Percentiles rank a stretch among this genome's conserved stretches.
phyloP scores from a whole-genome alignment of 2,797 vertebrate species.

The Sebastes jordani region DNA sequence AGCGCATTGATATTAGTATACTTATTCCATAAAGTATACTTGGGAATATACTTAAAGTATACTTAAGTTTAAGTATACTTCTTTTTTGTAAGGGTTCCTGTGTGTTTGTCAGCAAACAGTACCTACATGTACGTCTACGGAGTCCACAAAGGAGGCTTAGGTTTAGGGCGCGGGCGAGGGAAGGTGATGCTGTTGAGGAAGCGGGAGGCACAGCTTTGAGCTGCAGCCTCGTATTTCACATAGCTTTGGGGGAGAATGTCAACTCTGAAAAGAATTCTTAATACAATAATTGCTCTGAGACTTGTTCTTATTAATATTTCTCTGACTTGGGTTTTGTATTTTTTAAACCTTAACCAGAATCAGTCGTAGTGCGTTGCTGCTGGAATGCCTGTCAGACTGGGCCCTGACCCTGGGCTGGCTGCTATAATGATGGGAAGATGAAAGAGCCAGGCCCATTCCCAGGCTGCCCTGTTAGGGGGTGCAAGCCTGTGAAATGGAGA shows the following conservation, averaged over 20 bases:
- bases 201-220: slow-evolving; percentile 52
- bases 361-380: slow-evolving; percentile 83
- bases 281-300: slow-evolving; percentile 83
- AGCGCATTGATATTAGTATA: too few species aligned
- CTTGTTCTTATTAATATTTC: slow-evolving; percentile 82
- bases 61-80: too few species aligned
- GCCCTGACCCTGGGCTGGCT: slow-evolving; percentile 85
- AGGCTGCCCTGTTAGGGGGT: slow-evolving; percentile 85
- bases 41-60: too few species aligned
- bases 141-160: slow-evolving; percentile 41
- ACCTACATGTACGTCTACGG: slow-evolving; percentile 8
- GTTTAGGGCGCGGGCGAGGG: slow-evolving; percentile 43
- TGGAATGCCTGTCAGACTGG: slow-evolving; percentile 84
- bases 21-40: too few species aligned
- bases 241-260: slow-evolving; percentile 61
- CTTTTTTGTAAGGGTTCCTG: not conserved
- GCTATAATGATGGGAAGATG: slow-evolving; percentile 88
- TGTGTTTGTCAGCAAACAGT: slow-evolving; percentile 46
- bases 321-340: slow-evolving; percentile 69
- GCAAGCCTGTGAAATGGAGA: slow-evolving; percentile 86
- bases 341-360: slow-evolving; percentile 78
- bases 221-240: slow-evolving; percentile 60
- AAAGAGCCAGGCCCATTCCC: slow-evolving; percentile 88
- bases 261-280: slow-evolving; percentile 77
- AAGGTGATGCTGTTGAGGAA: slow-evolving; percentile 42